Evolutionary conservation across 2,113 vertebrate species (phyloP).

Genomic region (Struthidea cinerea): DNA sequence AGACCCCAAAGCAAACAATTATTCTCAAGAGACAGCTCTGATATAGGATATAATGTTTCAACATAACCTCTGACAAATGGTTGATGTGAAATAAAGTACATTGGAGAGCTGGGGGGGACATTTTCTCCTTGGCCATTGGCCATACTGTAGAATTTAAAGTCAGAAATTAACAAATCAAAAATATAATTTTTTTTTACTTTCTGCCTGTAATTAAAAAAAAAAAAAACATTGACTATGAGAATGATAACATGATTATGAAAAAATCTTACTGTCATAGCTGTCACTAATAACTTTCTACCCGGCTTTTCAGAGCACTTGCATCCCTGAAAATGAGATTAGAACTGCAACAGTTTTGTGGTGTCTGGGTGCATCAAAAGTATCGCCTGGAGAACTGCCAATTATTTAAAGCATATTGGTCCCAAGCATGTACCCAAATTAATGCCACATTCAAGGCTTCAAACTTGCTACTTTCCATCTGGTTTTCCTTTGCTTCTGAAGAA

Average conservation of each 20-base stretch:
- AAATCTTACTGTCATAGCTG: neutral
- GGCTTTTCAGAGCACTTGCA: neutral
- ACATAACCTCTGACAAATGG: conserved; percentile 64
- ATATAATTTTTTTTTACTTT: neutral
- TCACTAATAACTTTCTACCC: neutral
- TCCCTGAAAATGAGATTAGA: neutral
- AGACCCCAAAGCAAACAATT: conserved; percentile 76
- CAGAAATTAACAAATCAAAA: neutral
- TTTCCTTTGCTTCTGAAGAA: neutral
- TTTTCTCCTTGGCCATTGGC: neutral
- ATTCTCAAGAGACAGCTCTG: conserved; percentile 74
- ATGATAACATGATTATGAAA: neutral
- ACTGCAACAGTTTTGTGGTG: neutral
- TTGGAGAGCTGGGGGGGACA: neutral
- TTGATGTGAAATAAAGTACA: conserved; percentile 57
- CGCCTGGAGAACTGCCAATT: neutral
- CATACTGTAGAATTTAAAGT: neutral
- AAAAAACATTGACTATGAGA: neutral
- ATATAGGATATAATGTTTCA: conserved; percentile 68
- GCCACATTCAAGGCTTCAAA: neutral
- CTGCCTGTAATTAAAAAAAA: neutral
- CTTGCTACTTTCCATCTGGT: neutral
- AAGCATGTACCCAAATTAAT: neutral
- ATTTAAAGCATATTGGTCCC: neutral
- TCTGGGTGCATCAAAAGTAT: neutral